Conservation (phyloP, 2,888 invertebrate species). For the Volucella zonaria region DNA sequence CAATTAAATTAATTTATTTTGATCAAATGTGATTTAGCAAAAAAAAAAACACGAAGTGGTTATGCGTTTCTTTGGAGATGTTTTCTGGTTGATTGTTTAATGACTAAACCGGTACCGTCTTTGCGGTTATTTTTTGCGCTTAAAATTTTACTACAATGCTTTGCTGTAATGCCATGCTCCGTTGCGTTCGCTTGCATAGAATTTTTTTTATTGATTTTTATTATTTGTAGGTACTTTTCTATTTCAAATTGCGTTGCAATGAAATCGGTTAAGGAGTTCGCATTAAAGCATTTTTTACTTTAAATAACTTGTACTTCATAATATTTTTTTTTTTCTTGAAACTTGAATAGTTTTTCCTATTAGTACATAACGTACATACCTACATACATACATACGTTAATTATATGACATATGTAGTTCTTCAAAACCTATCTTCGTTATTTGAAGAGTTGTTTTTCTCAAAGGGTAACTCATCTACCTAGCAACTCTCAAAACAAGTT, state of each 20-base stretch:
- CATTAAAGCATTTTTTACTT: constrained; percentile 10
- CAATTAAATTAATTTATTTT: constrained; percentile 59
- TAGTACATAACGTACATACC: too few species aligned
- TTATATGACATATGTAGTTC: too few species aligned
- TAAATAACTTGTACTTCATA: constrained; percentile 3
- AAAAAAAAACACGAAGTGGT: constrained; percentile 33
- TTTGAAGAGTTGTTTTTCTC: too few species aligned
- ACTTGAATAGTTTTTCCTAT: too few species aligned
- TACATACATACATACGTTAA: too few species aligned
- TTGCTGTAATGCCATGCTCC: constrained; percentile 28
- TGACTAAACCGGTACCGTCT: constrained; percentile 20
- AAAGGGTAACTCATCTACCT: too few species aligned
- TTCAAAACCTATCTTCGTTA: too few species aligned
- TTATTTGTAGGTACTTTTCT: not conserved
- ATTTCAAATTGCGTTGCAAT: not conserved
- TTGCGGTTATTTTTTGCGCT: constrained; percentile 22
- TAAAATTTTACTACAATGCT: constrained; percentile 3
- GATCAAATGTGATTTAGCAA: constrained; percentile 64
- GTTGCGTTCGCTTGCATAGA: constrained; percentile 26
- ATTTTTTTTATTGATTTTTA: constrained; percentile 6
- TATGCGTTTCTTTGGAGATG: constrained; percentile 17
- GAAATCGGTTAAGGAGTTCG: not conserved
- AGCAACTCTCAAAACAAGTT: too few species aligned
- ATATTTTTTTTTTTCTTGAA: too few species aligned
- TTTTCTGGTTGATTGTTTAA: constrained; percentile 8